Conservation (phyloP, 2,113 vertebrate genomes). For the Gambusia holbrooki region DNA sequence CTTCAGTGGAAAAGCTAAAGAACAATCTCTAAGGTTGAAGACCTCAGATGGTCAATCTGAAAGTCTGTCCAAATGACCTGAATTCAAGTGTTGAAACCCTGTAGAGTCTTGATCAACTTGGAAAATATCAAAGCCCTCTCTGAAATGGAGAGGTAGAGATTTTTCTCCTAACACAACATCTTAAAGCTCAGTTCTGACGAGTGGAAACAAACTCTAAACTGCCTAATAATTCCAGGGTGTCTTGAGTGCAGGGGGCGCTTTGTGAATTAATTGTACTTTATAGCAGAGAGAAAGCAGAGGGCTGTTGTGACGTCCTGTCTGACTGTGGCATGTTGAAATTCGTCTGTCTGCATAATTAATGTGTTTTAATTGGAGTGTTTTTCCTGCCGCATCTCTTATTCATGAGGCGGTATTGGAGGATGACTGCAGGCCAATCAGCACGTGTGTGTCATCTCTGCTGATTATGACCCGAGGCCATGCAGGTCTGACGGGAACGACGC, state of each 20-base stretch:
- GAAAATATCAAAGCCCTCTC: too few relatives aligned
- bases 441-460: constrained; percentile 49
- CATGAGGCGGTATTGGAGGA: constrained; percentile 68
- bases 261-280: constrained; percentile 2
- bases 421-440: constrained; percentile 56
- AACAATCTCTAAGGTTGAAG: too few relatives aligned
- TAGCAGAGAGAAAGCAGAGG: not conserved
- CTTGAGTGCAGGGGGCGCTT: not conserved
- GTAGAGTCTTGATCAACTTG: too few relatives aligned
- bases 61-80: too few relatives aligned
- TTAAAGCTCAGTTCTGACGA: not conserved
- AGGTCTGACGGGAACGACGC: constrained; percentile 31
- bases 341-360: constrained; percentile 65
- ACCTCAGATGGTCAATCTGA: too few relatives aligned
- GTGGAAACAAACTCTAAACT: not conserved
- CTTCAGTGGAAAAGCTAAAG: too few relatives aligned
- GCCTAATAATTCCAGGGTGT: not conserved
- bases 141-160: too few relatives aligned
- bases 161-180: too few relatives aligned
- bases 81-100: too few relatives aligned
- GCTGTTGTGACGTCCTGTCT: constrained; percentile 4
- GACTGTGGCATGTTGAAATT: constrained; percentile 3
- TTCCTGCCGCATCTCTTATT: constrained; percentile 69
- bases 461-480: constrained; percentile 35
- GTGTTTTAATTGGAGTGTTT: constrained; percentile 67